Evolutionary conservation across 1,140 invertebrate genomes (phyloP), one percentile per base, ranked within the genome.

Genomic region (Liolophura sinensis): DNA sequence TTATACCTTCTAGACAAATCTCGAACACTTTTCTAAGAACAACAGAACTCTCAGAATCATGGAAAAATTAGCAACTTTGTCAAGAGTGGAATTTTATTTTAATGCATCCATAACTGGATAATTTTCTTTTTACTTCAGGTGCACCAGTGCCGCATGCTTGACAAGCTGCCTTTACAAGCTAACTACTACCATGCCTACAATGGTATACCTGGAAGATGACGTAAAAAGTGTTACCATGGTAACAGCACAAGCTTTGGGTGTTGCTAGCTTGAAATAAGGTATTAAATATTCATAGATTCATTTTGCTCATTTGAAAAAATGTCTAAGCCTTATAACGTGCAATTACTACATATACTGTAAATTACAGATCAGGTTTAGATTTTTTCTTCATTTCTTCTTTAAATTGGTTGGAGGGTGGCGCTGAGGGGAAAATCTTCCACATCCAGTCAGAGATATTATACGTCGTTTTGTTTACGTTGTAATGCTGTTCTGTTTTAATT

Each of bases 121-220:
- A 20, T 64, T 25, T 65, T 52, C 51, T 15, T 62, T 48, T 54
- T n/a, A n/a, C 69, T 77, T 56, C 72, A 98, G 92, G 91, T 97
- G 84, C 91, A 95, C 52, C 90, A 90, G 75, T 88, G 96, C 9
- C 91, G 92, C 73, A 89, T 90, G 60, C 92, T 93, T 73, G 85
- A 88, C 0, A 98, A 98, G 84, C 83, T 99, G 18, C 96, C 96
- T 0, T 75, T 96, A 0, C 97, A 99, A 88, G 96, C 91, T 0
- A 97, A 99, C 85, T 97, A 92, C 81, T 99, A 98, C 87, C 9
- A 89, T 99, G 83, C 90, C 96, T 14, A 87, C 91, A 3, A 89
- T 90, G 63, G 90, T 90, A 0, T 99, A 92, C 79, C 92, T 99
- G 64, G 91, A 99, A 86, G 95, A 98, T 85, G 84, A 87, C 14